phyloP scores from a whole-genome alignment of 1,140 invertebrate species.

The Drosophila micromelanica region DNA sequence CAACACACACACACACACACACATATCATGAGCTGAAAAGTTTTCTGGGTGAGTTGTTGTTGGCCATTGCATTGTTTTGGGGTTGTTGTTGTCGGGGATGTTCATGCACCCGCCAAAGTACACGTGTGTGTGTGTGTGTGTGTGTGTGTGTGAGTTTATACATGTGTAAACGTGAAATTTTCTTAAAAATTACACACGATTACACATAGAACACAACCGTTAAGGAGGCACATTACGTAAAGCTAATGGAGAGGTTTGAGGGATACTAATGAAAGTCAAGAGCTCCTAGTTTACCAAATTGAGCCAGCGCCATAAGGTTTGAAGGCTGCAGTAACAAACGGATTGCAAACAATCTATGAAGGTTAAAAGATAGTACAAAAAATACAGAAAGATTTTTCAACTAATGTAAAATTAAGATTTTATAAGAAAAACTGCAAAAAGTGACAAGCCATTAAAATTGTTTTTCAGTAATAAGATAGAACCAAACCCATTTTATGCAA shows the following conservation, averaged over 20 bases:
- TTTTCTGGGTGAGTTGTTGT: constrained; percentile 45
- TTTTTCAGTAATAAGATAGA: too few species aligned
- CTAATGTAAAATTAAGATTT: too few species aligned
- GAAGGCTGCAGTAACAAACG: constrained; percentile 20
- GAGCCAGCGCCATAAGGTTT: constrained; percentile 6
- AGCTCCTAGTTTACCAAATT: constrained; percentile 14
- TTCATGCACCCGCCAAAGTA: constrained; percentile 11
- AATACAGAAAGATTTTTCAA: background rate
- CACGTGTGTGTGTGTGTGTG: constrained; percentile 4
- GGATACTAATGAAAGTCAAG: constrained; percentile 29
- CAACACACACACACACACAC: constrained; percentile 11
- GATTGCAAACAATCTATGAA: constrained; percentile 13
- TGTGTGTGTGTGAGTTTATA: constrained; percentile 20
- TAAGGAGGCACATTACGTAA: constrained; percentile 56
- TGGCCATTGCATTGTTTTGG: constrained; percentile 68
- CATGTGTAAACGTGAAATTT: constrained; percentile 69
- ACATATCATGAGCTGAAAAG: constrained; percentile 49
- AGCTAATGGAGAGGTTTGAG: constrained; percentile 7
- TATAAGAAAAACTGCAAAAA: too few species aligned
- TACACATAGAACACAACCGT: constrained; percentile 72
- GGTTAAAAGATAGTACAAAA: background rate
- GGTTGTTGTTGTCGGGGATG: constrained; percentile 61
- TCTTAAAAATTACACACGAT: constrained; percentile 83
- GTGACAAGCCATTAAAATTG: too few species aligned
- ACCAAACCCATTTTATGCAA: too few species aligned